Evolutionary conservation across 2,888 invertebrate genomes (phyloP).

Genomic region (Myopa testacea): DNA sequence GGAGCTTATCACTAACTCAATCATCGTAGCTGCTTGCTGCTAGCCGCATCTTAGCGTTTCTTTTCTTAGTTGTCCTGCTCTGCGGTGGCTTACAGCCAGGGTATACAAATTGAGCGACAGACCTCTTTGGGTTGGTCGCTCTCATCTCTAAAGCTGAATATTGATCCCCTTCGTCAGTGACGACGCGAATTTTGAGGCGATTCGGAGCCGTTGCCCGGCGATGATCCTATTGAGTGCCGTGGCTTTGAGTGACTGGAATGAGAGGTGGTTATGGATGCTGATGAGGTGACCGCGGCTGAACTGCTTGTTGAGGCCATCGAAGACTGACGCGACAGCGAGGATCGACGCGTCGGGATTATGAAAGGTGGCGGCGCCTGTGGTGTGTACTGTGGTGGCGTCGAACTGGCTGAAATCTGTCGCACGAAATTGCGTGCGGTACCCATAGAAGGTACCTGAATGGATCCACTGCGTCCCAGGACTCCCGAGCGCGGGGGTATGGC

Average conservation of each 20-base stretch:
- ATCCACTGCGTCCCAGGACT: constrained; percentile 62
- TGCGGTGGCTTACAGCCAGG: constrained; percentile 59
- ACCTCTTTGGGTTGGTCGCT: constrained; percentile 59
- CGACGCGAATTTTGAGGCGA: constrained; percentile 60
- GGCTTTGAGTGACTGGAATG: constrained; percentile 46
- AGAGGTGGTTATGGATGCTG: constrained; percentile 24
- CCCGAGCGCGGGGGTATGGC: constrained; percentile 67
- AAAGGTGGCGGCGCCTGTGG: constrained; percentile 67
- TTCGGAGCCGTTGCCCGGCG: constrained; percentile 44
- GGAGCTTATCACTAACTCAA: too few relatives aligned
- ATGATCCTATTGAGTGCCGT: constrained; percentile 39
- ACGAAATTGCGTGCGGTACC: constrained; percentile 55
- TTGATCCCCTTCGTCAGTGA: constrained; percentile 68
- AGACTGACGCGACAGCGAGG: constrained; percentile 61
- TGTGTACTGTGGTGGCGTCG: constrained; percentile 66
- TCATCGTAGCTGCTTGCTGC: too few relatives aligned
- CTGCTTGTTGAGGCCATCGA: constrained; percentile 51
- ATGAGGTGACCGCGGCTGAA: constrained; percentile 39
- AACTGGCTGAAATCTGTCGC: constrained; percentile 66
- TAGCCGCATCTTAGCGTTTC: too few relatives aligned
- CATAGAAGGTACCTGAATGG: constrained; percentile 58
- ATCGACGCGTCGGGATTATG: constrained; percentile 66
- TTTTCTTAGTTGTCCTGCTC: background rate
- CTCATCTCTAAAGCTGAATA: constrained; percentile 59
- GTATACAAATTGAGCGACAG: constrained; percentile 66